A percentile compares a stretch with the other conserved stretches of the same genome.
phyloP scores from a whole-genome alignment of 2,113 vertebrate genomes.

The Chaetops frenatus region DNA sequence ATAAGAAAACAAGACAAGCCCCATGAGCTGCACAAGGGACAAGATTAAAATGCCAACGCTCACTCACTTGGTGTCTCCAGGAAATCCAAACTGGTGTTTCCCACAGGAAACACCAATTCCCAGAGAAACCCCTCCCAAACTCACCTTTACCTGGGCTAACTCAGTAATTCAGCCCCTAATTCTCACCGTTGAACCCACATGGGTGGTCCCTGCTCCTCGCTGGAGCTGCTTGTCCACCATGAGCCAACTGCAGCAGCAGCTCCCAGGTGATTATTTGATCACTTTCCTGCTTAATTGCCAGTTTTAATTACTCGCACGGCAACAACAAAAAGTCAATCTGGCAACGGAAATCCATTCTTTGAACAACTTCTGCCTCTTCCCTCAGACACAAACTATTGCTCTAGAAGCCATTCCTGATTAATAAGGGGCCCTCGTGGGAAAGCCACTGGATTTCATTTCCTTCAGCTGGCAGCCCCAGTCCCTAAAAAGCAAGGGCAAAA shows the following conservation, averaged over 20 bases:
- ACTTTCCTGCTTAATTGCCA: constrained; percentile 10
- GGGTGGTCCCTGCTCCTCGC: background rate
- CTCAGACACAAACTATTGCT: constrained; percentile 27
- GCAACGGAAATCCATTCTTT: constrained; percentile 40
- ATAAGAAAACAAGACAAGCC: background rate
- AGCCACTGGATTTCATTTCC: constrained; percentile 53
- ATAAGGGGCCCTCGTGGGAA: constrained; percentile 40
- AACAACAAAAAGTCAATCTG: background rate
- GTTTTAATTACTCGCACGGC: constrained; percentile 3
- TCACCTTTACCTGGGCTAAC: background rate
- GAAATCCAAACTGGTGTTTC: background rate
- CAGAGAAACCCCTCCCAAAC: background rate
- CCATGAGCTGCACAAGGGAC: background rate
- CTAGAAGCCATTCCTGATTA: constrained; percentile 41
- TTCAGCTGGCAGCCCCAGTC: background rate
- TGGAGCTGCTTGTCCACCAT: fast-evolving
- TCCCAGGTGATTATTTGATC: background rate
- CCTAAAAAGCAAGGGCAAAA: constrained; percentile 18
- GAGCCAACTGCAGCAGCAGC: background rate
- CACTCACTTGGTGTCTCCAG: background rate
- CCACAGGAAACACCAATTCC: background rate
- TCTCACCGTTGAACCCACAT: fast-evolving
- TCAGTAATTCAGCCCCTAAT: background rate
- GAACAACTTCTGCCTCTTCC: constrained; percentile 38
- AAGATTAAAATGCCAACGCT: background rate